A percentile compares a stretch with the other conserved stretches of the same genome.
Conservation (phyloP, 2,113 vertebrate species). For the Thamnaconus septentrionalis region DNA sequence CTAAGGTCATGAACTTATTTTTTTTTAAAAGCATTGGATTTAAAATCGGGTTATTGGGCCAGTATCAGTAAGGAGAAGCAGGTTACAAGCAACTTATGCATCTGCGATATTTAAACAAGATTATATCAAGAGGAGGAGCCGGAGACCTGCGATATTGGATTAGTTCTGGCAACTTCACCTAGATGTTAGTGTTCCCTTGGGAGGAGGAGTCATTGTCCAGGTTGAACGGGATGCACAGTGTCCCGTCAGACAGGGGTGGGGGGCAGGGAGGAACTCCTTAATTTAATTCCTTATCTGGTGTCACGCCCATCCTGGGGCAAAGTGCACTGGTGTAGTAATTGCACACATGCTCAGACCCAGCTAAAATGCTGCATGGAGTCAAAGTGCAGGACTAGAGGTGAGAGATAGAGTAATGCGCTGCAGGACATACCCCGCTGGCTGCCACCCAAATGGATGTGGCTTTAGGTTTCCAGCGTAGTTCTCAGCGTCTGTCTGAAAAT, state of each 20-base stretch:
- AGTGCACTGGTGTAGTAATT: background rate
- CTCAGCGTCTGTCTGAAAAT: constrained; percentile 54
- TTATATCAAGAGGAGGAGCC: background rate
- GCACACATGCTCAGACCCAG: background rate
- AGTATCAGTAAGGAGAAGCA: no score
- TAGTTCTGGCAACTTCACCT: constrained; percentile 1
- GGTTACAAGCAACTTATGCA: no score
- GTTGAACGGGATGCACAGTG: background rate
- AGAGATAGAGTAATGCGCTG: constrained; percentile 19
- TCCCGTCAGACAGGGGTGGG: background rate
- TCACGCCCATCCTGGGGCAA: background rate
- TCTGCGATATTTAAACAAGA: constrained; percentile 4
- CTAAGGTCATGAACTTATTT: no score
- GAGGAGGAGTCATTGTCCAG: constrained; percentile 5
- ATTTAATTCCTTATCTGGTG: constrained; percentile 7
- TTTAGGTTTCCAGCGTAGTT: constrained; percentile 38
- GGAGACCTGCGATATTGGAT: background rate
- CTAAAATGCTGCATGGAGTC: constrained; percentile 2
- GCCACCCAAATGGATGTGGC: constrained; percentile 32
- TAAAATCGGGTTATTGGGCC: no score
- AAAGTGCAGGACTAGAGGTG: background rate
- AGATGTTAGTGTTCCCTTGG: constrained; percentile 8
- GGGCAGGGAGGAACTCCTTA: background rate
- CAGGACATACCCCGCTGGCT: constrained; percentile 12
- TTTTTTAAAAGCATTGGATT: no score